A percentile compares a stretch with the other conserved stretches of the same genome.
These are phyloP conservation scores for Leptinotarsa lineolata DNA, from an alignment of 1,140 invertebrate genomes.

Conservation along the genomic window DNA sequence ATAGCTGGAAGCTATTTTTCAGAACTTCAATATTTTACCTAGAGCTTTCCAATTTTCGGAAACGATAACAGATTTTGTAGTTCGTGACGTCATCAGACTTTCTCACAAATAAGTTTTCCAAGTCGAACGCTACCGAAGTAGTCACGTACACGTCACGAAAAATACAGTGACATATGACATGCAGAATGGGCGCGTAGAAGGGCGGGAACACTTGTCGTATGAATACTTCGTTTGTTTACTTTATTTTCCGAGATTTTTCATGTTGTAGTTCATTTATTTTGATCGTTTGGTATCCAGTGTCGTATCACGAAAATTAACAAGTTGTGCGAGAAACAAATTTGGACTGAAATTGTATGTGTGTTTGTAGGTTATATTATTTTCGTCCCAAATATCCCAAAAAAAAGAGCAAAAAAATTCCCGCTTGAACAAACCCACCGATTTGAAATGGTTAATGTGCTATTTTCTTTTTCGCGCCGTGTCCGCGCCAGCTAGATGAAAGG, in stretches of 20 bases:
- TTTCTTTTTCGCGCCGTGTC: neutral
- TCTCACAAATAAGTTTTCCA: too few species aligned
- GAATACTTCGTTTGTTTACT: neutral
- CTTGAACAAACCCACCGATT: neutral
- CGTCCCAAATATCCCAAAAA: neutral
- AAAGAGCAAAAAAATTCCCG: neutral
- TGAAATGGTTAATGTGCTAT: neutral
- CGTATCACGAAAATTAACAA: neutral
- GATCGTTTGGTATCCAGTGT: neutral
- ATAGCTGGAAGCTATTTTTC: too few species aligned
- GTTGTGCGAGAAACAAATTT: neutral
- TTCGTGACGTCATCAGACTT: too few species aligned
- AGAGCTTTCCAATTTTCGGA: too few species aligned
- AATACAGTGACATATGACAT: neutral
- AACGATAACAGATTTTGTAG: too few species aligned
- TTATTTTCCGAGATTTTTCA: neutral
- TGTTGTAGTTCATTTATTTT: neutral
- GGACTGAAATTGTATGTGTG: neutral
- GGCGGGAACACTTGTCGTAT: constrained; percentile 1
- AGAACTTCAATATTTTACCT: too few species aligned
- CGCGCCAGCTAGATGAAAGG: neutral
- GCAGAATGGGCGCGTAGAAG: neutral
- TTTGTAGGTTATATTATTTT: constrained; percentile 1
- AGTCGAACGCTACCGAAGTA: neutral
- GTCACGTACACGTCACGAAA: neutral